Percentiles rank a stretch among this genome's conserved stretches.
Evolutionary conservation across 2,797 vertebrate species (phyloP).

Genomic region (Paguma larvata): DNA sequence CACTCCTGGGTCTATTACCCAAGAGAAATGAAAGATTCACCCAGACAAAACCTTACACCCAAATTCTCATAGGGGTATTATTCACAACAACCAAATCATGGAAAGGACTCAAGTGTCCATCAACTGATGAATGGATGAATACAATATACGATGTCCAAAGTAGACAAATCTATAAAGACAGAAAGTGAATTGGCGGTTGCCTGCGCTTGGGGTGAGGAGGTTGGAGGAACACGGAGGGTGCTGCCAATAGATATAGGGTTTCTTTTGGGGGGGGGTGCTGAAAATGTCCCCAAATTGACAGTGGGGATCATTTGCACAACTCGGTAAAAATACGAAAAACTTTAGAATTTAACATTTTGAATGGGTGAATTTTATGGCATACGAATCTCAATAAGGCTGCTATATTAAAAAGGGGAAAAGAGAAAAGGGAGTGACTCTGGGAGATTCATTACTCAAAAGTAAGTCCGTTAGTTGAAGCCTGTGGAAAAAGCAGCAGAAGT

Average conservation of each 20-base stretch:
- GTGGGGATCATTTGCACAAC: not conserved
- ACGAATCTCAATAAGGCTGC: constrained; percentile 20
- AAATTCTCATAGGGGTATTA: not conserved
- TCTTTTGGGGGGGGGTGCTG: not conserved
- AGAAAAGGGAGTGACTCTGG: not conserved
- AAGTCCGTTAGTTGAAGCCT: not conserved
- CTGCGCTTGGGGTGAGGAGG: not conserved
- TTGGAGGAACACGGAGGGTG: not conserved
- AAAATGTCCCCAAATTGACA: not conserved
- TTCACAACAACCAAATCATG: not conserved
- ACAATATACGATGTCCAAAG: not conserved
- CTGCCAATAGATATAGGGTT: not conserved
- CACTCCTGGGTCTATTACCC: not conserved
- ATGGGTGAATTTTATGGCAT: not conserved
- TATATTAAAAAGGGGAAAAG: constrained; percentile 10
- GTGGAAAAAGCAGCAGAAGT: not conserved
- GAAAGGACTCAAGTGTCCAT: not conserved
- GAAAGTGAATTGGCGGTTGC: not conserved
- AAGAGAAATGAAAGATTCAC: not conserved
- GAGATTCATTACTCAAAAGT: not conserved
- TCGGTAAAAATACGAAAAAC: not conserved
- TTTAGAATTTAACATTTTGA: not conserved
- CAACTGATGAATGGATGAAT: not conserved
- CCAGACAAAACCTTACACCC: not conserved
- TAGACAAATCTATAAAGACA: not conserved